Evolutionary conservation across 64 coral and sea anemone genomes (phyloP).

Genomic region (Dendronephthya gigantea): DNA sequence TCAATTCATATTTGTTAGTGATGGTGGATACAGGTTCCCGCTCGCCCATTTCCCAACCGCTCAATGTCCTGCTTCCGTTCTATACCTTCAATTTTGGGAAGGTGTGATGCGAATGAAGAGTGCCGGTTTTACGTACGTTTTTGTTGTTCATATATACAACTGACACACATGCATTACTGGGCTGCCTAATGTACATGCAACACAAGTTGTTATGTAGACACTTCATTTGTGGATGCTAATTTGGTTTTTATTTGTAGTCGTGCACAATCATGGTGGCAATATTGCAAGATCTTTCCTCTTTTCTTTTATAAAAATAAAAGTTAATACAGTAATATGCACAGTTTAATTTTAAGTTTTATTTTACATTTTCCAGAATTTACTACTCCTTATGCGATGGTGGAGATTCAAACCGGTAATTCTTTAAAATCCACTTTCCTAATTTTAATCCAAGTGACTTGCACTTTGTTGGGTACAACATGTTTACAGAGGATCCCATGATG

Average conservation of each 20-base stretch:
- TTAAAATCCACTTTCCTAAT: neutral
- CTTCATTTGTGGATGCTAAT: no score
- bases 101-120: neutral
- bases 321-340: no score
- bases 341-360: neutral
- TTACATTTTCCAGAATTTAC: neutral
- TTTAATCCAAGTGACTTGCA: neutral
- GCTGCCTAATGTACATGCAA: no score
- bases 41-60: constrained; percentile 16
- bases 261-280: no score
- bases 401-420: constrained; percentile 19
- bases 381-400: constrained; percentile 35
- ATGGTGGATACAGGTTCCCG: constrained; percentile 20
- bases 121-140: neutral
- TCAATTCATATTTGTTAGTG: constrained; percentile 8
- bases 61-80: constrained; percentile 1
- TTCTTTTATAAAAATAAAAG: no score
- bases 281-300: no score
- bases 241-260: no score
- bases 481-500: no score
- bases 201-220: no score
- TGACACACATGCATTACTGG: no score
- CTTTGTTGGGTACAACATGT: neutral
- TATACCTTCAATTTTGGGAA: neutral
- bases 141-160: no score